Base-by-base conservation (phyloP, 2,888 invertebrate species). In the Seladonia tumulorum region DNA sequence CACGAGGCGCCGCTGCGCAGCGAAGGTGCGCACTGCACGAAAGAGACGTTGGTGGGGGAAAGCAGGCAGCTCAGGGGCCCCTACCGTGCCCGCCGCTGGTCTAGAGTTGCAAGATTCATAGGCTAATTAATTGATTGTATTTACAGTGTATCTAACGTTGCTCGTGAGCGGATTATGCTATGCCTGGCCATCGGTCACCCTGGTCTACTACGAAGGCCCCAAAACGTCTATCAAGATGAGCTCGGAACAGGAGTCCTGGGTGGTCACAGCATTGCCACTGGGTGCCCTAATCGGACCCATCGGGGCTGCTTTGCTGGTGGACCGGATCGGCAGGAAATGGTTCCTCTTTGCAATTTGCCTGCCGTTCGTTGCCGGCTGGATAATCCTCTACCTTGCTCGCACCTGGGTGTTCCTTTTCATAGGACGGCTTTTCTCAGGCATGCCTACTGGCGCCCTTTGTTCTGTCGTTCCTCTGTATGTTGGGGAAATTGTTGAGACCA, bases 261-360 rank as follows among this genome's bases (percentile, higher is more conserved):
- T 90, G 10, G 87, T 80, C 10, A 74, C 71, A 42, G 85, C 76
- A 0, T 1, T 71, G 22, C 22, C 49, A 22, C 39, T 91, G 3
- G 91, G 91, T 77, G 80, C n/a, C 25, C 2, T 63, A 63, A 7
- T 91, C 12, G 91, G 91, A 39, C 86, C 91, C 22, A 29, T 88
- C 18, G 2, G 82, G 16, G 66, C 82, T 8, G 87, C 76, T 5
- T 45, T 87, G 0, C 29, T 91, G 22, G 71, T 88, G 35, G 82
- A 91, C 45, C 71, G 16, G 0, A 86, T 89, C 35, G 91, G 91
- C 39, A 86, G 91, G 71, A 92, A 91, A 83, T 86, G 74, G 86
- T 85, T 84, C n/a, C 79, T 91, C 18, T 85, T 79, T 29, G 5
- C 29, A 0, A 49, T 76, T 1, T 80, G 73, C 8, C 0, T 83